A percentile compares a stretch with the other conserved stretches of the same genome.
Conservation (phyloP, 1,140 invertebrate genomes). For the Diorhabda carinulata region DNA sequence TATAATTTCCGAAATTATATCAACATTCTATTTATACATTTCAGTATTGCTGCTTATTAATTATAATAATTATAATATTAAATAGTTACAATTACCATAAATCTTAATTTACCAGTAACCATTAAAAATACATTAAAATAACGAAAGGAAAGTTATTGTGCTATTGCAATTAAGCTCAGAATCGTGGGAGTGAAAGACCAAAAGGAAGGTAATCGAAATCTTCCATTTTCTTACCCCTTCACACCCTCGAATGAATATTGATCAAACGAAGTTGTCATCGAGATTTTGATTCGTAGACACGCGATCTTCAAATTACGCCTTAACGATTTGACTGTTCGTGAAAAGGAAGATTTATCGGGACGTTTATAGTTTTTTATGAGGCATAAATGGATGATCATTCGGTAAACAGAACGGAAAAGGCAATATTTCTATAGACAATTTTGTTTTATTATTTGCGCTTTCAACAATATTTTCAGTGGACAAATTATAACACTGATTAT, state of each 20-base stretch:
- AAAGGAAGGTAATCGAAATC: background rate
- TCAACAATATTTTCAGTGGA: too few species aligned
- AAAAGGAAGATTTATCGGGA: conserved; percentile 2
- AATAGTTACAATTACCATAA: too few species aligned
- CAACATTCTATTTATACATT: too few species aligned
- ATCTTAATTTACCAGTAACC: too few species aligned
- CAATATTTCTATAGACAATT: conserved; percentile 1
- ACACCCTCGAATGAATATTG: background rate
- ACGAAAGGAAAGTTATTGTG: too few species aligned
- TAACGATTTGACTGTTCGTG: conserved; percentile 2
- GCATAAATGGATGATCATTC: background rate
- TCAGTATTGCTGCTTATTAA: too few species aligned
- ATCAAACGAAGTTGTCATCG: background rate
- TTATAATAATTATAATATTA: too few species aligned
- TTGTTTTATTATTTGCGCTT: background rate
- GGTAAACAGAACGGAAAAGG: background rate
- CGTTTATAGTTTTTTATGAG: conserved; percentile 3
- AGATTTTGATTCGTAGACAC: background rate
- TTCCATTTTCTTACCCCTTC: background rate
- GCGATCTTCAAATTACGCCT: background rate
- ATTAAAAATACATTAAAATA: too few species aligned
- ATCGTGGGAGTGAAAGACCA: background rate
- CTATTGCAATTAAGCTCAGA: background rate
- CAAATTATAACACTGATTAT: too few species aligned
- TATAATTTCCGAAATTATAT: too few species aligned